These are phyloP conservation scores for Pseudorectes ferrugineus DNA, from an alignment of 2,113 vertebrate genomes.

Conservation along the genomic window DNA sequence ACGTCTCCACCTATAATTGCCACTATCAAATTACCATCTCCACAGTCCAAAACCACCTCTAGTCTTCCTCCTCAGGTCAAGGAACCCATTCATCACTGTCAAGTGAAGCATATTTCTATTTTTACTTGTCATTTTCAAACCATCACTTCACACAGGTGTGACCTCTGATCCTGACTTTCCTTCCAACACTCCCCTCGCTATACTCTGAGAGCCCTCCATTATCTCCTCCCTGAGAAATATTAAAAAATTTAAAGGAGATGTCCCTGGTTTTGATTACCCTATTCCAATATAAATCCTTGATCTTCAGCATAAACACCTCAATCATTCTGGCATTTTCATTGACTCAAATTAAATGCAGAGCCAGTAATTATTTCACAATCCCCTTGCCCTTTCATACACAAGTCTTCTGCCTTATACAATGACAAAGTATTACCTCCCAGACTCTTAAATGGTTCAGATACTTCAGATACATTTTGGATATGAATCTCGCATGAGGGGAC, in stretches of 20 bases:
- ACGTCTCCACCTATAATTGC: conserved; percentile 29
- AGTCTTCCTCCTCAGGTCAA: conserved; percentile 22
- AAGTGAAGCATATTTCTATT: conserved; percentile 13
- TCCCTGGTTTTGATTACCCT: conserved; percentile 41
- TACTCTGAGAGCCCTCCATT: not conserved
- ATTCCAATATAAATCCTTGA: conserved; percentile 23
- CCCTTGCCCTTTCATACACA: conserved; percentile 25
- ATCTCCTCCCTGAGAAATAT: conserved; percentile 22
- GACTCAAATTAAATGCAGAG: conserved; percentile 57
- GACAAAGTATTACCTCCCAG: conserved; percentile 5
- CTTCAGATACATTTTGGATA: not conserved
- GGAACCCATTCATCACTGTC: not conserved
- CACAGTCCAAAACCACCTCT: not conserved
- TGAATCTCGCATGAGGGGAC: not conserved
- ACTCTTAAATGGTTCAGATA: not conserved
- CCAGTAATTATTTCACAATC: conserved; percentile 46
- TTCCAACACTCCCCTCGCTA: not conserved
- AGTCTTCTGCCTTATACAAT: not conserved
- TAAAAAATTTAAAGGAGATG: conserved; percentile 9
- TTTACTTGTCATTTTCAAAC: conserved; percentile 26
- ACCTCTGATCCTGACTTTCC: conserved; percentile 31
- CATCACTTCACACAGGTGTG: conserved; percentile 5
- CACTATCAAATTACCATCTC: conserved; percentile 12
- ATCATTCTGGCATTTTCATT: conserved; percentile 59
- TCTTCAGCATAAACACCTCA: conserved; percentile 60